Evolutionary conservation across 2,888 invertebrate species (phyloP).

Genomic region (Omphaloscelis lunosa): DNA sequence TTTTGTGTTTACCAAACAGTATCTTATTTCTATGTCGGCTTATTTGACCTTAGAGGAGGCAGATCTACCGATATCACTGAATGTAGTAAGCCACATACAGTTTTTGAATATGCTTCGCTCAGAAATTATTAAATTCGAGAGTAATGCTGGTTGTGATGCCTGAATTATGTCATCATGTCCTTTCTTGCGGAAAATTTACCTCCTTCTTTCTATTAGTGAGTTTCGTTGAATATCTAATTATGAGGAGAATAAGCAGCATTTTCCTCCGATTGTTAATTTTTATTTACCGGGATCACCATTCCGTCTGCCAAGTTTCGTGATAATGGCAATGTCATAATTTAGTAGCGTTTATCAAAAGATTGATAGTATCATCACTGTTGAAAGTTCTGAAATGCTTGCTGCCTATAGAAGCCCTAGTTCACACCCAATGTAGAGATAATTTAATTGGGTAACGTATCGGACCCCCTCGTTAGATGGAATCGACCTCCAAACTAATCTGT

Average conservation of each 20-base stretch:
- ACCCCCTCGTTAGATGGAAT: slow-evolving; percentile 52
- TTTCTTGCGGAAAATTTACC: not conserved
- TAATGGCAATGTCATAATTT: not conserved
- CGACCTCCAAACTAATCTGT: slow-evolving; percentile 50
- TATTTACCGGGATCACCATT: too few relatives aligned
- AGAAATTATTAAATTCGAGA: slow-evolving; percentile 32
- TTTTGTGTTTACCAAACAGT: slow-evolving; percentile 63
- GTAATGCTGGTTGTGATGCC: not conserved
- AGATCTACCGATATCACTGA: slow-evolving; percentile 52
- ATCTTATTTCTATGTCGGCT: slow-evolving; percentile 61
- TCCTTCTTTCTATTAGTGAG: not conserved
- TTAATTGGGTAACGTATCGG: slow-evolving; percentile 45
- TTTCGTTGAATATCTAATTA: not conserved
- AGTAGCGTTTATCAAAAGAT: not conserved
- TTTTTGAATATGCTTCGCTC: slow-evolving; percentile 36
- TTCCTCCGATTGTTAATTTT: not conserved
- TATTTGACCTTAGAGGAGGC: slow-evolving; percentile 47
- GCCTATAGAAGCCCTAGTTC: slow-evolving; percentile 38
- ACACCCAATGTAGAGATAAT: slow-evolving; percentile 40
- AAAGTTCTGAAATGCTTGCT: not conserved
- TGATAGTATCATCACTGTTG: not conserved
- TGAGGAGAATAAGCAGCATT: not conserved
- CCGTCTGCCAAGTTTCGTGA: too few relatives aligned
- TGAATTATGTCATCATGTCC: not conserved
- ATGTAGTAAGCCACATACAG: slow-evolving; percentile 29